Evolutionary conservation across 1,140 invertebrate genomes (phyloP), one percentile per base, ranked within the genome.

Genomic region (Drosophila tristis): DNA sequence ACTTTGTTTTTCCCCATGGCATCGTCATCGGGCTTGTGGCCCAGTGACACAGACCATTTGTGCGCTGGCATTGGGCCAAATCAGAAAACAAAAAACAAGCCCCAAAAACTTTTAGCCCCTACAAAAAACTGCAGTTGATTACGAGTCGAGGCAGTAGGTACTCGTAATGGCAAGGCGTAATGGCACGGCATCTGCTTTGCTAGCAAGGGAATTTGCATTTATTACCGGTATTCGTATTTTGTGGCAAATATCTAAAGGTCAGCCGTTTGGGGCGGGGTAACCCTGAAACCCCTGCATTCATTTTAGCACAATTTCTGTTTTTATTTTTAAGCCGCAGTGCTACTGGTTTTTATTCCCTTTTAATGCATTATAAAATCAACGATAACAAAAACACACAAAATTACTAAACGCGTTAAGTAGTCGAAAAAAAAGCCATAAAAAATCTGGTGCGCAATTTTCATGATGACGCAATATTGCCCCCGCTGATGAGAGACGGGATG

Each of bases 401-500:
- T 55, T 44, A 57, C 54, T 65, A 72, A 78, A 77, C 58, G 74
- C 64, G 60, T 77, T 77, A 77, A 77, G 73, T 77, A 76, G 73
- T 77, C 58, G 45, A 25, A 29, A 15, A 29, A 9, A 58, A 57
- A 45, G 44, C 26, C 56, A 25, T 75, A 70, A 62, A 62, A 68
- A 62, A 70, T 77, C 54, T 58, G 20, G 53, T 39, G 48, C 43
- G 75, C 31, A 67, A 74, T 73, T 73, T 67, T 78, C 68, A 59
- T 57, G 70, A 61, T 79, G 77, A 78, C 75, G 77, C 77, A 79
- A 79, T 73, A 25, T 49, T 31, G 39, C 4, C 67, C 59, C 26
- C 57, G 23, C 7, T 45, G 45, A 49, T 25, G 57, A 66, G 58
- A 47, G 58, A 26, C 49, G 45, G 56, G 56, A 58, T 58, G 13